phyloP scores from a whole-genome alignment of 2,113 vertebrate genomes.

The Serilophus lunatus region DNA sequence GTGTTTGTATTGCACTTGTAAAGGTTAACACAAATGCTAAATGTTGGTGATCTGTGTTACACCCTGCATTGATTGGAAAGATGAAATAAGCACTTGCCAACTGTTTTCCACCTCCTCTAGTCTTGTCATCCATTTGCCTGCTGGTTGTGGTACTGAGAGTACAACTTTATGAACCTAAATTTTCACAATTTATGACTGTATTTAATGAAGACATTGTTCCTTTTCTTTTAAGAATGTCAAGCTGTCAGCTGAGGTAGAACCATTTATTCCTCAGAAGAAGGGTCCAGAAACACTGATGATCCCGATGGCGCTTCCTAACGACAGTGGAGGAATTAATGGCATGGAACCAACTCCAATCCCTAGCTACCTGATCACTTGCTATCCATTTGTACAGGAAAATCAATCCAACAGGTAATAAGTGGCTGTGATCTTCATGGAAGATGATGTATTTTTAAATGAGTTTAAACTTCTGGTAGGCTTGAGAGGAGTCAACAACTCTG shows the following conservation, averaged over 20 bases:
- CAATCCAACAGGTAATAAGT: slow-evolving; percentile 89
- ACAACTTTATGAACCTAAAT: background rate
- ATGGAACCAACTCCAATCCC: slow-evolving; percentile 92
- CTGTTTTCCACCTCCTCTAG: background rate
- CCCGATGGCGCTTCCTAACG: slow-evolving; percentile 87
- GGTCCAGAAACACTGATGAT: slow-evolving; percentile 86
- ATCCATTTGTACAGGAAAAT: slow-evolving; percentile 97
- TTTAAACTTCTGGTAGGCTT: background rate
- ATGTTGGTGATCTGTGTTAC: background rate
- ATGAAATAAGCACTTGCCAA: background rate
- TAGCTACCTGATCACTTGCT: slow-evolving; percentile 98
- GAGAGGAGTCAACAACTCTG: background rate
- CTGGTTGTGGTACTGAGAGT: background rate
- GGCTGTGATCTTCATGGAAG: background rate
- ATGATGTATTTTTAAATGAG: background rate
- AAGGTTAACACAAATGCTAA: slow-evolving; percentile 17
- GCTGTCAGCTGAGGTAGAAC: slow-evolving; percentile 96
- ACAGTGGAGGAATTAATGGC: slow-evolving; percentile 78
- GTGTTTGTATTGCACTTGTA: background rate
- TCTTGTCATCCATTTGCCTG: background rate
- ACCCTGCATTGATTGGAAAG: background rate
- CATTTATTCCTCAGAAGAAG: slow-evolving; percentile 98
- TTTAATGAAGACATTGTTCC: background rate
- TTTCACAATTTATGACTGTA: background rate
- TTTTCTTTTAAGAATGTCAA: slow-evolving; percentile 87